Evolutionary conservation across 2,888 invertebrate genomes (phyloP), one percentile per base, ranked within the genome.

Genomic region (Perizoma flavofasciatum): DNA sequence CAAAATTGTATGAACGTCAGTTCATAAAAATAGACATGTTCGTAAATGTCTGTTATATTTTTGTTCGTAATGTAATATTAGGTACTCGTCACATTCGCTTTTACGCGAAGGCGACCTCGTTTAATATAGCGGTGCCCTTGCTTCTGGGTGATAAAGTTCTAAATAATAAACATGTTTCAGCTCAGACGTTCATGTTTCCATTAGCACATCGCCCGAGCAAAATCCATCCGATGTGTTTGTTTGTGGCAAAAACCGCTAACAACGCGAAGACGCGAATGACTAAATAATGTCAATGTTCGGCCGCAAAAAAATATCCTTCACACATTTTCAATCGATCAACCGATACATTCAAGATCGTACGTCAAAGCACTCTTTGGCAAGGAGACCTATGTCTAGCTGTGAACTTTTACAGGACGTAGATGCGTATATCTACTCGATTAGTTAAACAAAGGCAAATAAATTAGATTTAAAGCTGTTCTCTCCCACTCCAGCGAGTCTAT

Each of bases 11-110:
- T 22, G 22, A 22, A 22, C 22, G 22, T 22, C 1, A 22, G 22
- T 22, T 22, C 45, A 49, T 56, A 9, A 45, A 50, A 56, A 50
- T 50, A 56, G 49, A 45, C 39, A 11, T 49, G 45, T 33, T 34
- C 49, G 49, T 56, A 37, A 44, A 49, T 37, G 49, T 55, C 49
- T 49, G 48, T 35, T 55, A 41, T 55, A 49, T 56, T 45, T 50
- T 35, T 37, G 37, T 55, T 11, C 22, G 39, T 35, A 56, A 49
- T 39, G 45, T 49, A 48, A 55, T 43, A 48, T 55, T 35, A 48
- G 48, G 48, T 49, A 35, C 35, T 49, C 45, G 49, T 45, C 48
- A 43, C 49, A 49, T 55, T 55, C 9, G 49, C 47, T 55, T 50
- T 45, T 45, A 33, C 33, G 49, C 45, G n/a, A 7, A 7, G 4